Evolutionary conservation across 1,140 invertebrate species (phyloP).

Genomic region (Rhagoletis zephyria): DNA sequence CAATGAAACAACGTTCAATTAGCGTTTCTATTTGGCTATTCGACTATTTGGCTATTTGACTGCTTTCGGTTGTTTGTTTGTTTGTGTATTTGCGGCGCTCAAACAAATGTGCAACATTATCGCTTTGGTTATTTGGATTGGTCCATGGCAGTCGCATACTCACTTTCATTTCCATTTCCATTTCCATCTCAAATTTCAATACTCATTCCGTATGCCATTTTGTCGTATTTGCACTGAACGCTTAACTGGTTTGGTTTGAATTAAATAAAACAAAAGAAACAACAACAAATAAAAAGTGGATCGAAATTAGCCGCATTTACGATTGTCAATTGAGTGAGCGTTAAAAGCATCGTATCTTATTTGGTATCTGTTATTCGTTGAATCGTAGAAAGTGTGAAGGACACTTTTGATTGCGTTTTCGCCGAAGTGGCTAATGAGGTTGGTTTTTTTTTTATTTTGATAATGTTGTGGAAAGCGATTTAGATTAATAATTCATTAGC

Average conservation of each 20-base stretch:
- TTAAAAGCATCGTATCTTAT: not conserved
- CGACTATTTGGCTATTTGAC: not conserved
- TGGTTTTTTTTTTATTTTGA: too few species aligned
- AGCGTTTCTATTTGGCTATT: conserved; percentile 37
- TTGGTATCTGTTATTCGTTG: not conserved
- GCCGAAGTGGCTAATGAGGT: not conserved
- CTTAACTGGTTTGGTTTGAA: not conserved
- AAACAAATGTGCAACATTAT: conserved; percentile 19
- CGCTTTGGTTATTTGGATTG: not conserved
- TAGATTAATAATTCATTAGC: too few species aligned
- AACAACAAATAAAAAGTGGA: not conserved
- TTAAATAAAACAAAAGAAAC: not conserved
- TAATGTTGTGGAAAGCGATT: too few species aligned
- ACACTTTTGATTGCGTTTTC: not conserved
- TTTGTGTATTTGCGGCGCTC: conserved; percentile 9
- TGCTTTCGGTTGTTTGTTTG: not conserved
- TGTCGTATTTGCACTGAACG: not conserved
- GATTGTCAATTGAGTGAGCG: not conserved
- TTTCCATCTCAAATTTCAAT: not conserved
- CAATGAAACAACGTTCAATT: conserved; percentile 51
- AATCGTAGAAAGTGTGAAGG: conserved; percentile 4
- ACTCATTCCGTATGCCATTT: not conserved
- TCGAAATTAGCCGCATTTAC: not conserved
- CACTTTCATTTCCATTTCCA: not conserved
- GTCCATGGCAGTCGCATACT: not conserved